Conservation (phyloP, 1,140 invertebrate species). For the Drosophila kepulauana region DNA sequence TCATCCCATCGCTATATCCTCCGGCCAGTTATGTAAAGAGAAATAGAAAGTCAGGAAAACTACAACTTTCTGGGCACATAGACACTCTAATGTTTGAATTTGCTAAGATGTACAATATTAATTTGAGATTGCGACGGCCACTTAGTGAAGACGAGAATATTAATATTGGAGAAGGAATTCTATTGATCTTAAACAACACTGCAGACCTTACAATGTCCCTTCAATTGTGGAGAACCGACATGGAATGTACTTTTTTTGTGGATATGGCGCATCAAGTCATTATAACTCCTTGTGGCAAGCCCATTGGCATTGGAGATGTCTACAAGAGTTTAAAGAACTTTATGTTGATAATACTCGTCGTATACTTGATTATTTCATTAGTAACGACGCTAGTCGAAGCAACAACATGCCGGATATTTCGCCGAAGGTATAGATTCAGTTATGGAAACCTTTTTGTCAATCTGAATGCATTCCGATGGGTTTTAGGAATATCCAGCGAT, state of each 20-base stretch:
- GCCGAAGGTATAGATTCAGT: neutral
- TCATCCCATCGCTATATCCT: neutral
- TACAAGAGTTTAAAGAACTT: constrained; percentile 8
- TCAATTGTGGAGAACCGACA: neutral
- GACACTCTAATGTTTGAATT: constrained; percentile 9
- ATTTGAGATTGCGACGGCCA: neutral
- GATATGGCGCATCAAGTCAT: constrained; percentile 6
- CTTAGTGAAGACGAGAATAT: neutral
- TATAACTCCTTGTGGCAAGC: constrained; percentile 42
- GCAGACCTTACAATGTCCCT: neutral
- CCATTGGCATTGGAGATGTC: constrained; percentile 21
- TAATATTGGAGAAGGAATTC: neutral
- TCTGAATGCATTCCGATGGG: constrained; percentile 28
- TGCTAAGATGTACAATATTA: neutral
- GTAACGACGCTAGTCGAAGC: constrained; percentile 29
- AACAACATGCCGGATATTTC: neutral
- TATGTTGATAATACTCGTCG: constrained; percentile 7
- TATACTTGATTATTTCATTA: constrained; percentile 34
- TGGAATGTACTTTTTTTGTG: neutral
- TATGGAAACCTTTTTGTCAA: constrained; percentile 36
- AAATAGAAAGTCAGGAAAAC: neutral
- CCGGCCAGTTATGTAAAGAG: neutral
- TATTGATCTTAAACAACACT: neutral
- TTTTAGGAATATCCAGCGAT: constrained; percentile 37
- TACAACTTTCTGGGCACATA: neutral